A percentile compares a stretch with the other conserved stretches of the same genome.
Evolutionary conservation across 2,797 vertebrate species (phyloP).

Genomic region (Fistularia commersonii): DNA sequence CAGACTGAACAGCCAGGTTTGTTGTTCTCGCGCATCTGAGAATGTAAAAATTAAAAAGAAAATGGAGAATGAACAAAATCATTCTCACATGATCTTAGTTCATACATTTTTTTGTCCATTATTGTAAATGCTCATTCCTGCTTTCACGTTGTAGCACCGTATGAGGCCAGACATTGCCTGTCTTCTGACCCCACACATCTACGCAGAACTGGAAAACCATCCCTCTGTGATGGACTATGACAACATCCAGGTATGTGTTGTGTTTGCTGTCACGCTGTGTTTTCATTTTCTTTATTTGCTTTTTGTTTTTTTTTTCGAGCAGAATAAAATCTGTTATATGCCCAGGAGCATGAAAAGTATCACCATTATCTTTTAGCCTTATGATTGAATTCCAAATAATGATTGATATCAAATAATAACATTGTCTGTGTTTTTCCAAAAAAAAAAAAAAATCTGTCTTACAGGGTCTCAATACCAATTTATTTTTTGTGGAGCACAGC

Average conservation of each 20-base stretch:
- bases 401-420: too few species aligned
- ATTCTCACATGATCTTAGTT: background rate
- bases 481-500: slow-evolving; percentile 89
- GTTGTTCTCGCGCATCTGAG: slow-evolving; percentile 10
- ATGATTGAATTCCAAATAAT: too few species aligned
- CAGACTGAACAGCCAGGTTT: slow-evolving; percentile 90
- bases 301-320: too few species aligned
- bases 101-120: background rate
- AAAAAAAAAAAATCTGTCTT: slow-evolving; percentile 13
- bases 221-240: slow-evolving; percentile 87
- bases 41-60: background rate
- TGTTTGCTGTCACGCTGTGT: slow-evolving; percentile 13
- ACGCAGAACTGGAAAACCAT: slow-evolving; percentile 86
- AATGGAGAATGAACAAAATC: too few species aligned
- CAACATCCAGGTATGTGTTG: slow-evolving; percentile 82
- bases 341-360: too few species aligned
- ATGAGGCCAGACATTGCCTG: slow-evolving; percentile 92
- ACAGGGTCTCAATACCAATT: slow-evolving; percentile 83
- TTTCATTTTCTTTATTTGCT: too few species aligned
- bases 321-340: too few species aligned
- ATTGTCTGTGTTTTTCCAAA: too few species aligned
- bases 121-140: background rate
- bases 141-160: slow-evolving; percentile 78
- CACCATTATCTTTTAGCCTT: too few species aligned
- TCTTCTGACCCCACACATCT: slow-evolving; percentile 90